Evolutionary conservation across 2,113 vertebrate genomes (phyloP).

Genomic region (Etia nguti): DNA sequence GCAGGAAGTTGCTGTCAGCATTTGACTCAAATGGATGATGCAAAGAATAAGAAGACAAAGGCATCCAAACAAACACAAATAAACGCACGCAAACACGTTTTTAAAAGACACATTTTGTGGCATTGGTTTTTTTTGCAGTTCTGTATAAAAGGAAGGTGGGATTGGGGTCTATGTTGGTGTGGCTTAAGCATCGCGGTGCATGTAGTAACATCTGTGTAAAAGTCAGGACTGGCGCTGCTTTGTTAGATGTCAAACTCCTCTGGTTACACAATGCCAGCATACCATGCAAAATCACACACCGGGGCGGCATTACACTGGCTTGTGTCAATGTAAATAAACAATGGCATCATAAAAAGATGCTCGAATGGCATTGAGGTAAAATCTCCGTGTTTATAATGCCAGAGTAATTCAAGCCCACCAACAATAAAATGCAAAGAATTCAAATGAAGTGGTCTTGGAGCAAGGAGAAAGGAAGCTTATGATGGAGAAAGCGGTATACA

Average conservation of each 20-base stretch:
- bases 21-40: background rate
- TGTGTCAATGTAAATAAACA: background rate
- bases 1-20: conserved; percentile 64
- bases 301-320: background rate
- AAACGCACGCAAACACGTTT: background rate
- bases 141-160: background rate
- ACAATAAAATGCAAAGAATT: background rate
- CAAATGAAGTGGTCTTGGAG: background rate
- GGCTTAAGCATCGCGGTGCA: background rate
- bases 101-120: background rate
- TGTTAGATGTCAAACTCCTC: background rate
- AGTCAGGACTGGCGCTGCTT: background rate
- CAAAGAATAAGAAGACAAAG: background rate
- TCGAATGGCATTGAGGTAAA: background rate
- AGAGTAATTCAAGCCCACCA: background rate
- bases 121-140: background rate
- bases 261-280: background rate
- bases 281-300: background rate
- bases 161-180: background rate
- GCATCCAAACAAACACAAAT: background rate
- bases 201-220: background rate
- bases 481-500: background rate
- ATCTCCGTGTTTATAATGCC: background rate
- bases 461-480: background rate
- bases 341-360: background rate